Percentiles rank a stretch among this genome's conserved stretches.
Evolutionary conservation across 92 coral and sea anemone genomes (phyloP).

Genomic region (Zoanthus sociatus): DNA sequence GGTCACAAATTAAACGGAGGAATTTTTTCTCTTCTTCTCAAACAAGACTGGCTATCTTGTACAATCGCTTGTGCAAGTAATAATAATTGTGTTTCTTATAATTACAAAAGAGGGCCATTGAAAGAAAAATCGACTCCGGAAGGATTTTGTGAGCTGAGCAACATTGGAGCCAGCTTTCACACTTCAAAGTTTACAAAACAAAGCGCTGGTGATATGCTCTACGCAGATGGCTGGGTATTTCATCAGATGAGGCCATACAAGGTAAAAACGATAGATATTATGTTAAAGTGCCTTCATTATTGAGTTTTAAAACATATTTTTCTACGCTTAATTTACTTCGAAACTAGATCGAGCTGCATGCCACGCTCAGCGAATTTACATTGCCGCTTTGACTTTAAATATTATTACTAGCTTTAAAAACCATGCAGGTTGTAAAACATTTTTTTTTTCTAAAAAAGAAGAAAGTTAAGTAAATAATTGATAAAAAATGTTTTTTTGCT

Average conservation of each 20-base stretch:
- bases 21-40: neutral
- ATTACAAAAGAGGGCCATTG: neutral
- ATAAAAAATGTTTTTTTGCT: no score
- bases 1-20: neutral
- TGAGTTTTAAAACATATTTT: no score
- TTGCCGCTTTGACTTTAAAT: no score
- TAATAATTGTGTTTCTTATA: constrained; percentile 18
- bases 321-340: no score
- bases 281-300: neutral
- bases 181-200: neutral
- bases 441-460: no score
- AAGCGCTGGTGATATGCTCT: neutral
- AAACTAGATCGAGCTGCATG: no score
- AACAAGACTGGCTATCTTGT: constrained; percentile 31
- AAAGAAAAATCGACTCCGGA: neutral
- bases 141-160: constrained; percentile 13
- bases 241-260: constrained; percentile 11
- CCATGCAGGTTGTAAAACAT: no score
- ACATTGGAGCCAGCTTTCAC: neutral
- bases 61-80: neutral
- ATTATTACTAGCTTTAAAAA: no score
- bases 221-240: constrained; percentile 8
- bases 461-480: no score
- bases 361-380: no score
- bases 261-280: neutral